Percentiles rank a stretch among this genome's conserved stretches.
phyloP scores from a whole-genome alignment of 1,140 invertebrate species.

The Heliothis subflexa region DNA sequence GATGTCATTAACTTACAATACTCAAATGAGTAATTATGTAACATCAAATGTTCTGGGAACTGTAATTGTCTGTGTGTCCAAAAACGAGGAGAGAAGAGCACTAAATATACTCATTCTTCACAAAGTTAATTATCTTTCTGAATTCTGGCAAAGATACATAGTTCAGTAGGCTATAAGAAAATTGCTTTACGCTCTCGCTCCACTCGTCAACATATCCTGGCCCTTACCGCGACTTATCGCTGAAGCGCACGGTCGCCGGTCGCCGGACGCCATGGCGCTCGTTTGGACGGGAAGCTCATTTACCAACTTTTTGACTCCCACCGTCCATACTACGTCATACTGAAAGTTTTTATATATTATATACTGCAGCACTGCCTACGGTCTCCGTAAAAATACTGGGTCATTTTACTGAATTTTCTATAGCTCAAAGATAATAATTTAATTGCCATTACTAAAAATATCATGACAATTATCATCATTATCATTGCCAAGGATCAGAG shows the following conservation, averaged over 20 bases:
- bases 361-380: too few species aligned
- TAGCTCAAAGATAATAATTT: too few species aligned
- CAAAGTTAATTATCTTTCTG: background rate
- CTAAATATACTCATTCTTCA: too few species aligned
- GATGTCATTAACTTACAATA: too few species aligned
- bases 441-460: too few species aligned
- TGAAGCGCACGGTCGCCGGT: conserved; percentile 14
- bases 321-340: background rate
- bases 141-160: background rate
- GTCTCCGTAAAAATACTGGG: background rate
- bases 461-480: too few species aligned
- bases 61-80: too few species aligned
- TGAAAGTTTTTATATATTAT: too few species aligned
- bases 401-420: background rate
- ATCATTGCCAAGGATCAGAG: too few species aligned
- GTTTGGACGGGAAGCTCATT: conserved; percentile 30
- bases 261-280: background rate
- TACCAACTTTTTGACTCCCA: conserved; percentile 25
- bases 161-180: background rate
- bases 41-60: too few species aligned
- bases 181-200: background rate
- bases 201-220: background rate
- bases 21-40: too few species aligned
- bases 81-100: too few species aligned
- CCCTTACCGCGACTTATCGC: conserved; percentile 4